These are phyloP conservation scores for Troides aeacus DNA, from an alignment of 2,888 invertebrate species.

Conservation along the genomic window DNA sequence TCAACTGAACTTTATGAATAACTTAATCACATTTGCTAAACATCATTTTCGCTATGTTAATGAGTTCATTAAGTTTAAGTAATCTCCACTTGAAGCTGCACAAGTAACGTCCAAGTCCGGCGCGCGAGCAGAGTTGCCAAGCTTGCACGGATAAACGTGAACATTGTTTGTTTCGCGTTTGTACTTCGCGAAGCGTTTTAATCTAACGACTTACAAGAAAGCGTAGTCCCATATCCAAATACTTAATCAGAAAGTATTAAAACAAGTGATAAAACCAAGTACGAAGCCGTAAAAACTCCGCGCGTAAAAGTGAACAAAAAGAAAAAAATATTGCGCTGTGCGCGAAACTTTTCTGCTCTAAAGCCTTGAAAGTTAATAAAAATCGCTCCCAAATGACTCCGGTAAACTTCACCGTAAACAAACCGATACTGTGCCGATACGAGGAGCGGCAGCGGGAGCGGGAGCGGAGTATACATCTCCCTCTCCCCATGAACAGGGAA, in stretches of 20 bases:
- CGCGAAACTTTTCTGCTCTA: slow-evolving; percentile 49
- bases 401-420: slow-evolving; percentile 65
- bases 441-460: slow-evolving; percentile 21
- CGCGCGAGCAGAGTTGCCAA: no score
- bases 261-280: slow-evolving; percentile 66
- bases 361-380: slow-evolving; percentile 71
- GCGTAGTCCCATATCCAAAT: slow-evolving; percentile 37
- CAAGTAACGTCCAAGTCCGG: no score
- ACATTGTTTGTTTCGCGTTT: not conserved
- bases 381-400: slow-evolving; percentile 71
- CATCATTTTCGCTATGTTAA: no score
- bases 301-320: slow-evolving; percentile 61
- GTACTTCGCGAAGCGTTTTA: not conserved
- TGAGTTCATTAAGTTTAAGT: no score
- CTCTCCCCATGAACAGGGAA: slow-evolving; percentile 57
- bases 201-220: slow-evolving; percentile 20
- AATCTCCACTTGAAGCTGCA: no score
- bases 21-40: not conserved
- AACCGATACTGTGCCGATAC: slow-evolving; percentile 58
- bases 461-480: slow-evolving; percentile 37
- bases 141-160: not conserved
- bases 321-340: slow-evolving; percentile 47
- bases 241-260: slow-evolving; percentile 46
- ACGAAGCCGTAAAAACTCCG: slow-evolving; percentile 54
- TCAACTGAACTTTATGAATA: not conserved